Percentiles rank a stretch among this genome's conserved stretches.
Conservation (phyloP, 2,888 invertebrate genomes). For the Drosophila kanekoi region DNA sequence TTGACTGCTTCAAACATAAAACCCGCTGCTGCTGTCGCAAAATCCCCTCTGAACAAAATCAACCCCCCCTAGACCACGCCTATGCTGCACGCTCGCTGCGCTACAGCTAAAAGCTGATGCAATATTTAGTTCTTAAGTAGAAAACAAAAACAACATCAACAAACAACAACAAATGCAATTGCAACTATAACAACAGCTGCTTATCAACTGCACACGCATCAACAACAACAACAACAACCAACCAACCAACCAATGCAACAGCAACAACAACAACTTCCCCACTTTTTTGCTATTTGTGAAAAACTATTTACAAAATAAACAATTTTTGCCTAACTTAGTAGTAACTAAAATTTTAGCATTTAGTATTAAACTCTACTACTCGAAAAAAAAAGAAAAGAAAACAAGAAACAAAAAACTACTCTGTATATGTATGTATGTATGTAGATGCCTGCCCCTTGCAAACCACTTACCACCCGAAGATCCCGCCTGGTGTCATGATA, state of each 20-base stretch:
- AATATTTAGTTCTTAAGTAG: slow-evolving; percentile 37
- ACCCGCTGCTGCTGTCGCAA: slow-evolving; percentile 20
- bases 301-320: not conserved
- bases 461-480: slow-evolving; percentile 87
- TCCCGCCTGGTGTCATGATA: slow-evolving; percentile 88
- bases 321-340: slow-evolving; percentile 44
- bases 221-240: slow-evolving; percentile 37
- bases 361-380: slow-evolving; percentile 48
- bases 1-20: slow-evolving; percentile 4
- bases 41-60: not conserved
- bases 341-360: slow-evolving; percentile 48
- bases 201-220: slow-evolving; percentile 67
- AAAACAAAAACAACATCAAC: slow-evolving; percentile 38
- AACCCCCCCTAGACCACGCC: slow-evolving; percentile 36
- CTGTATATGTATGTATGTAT: slow-evolving; percentile 59
- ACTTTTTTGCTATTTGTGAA: slow-evolving; percentile 23
- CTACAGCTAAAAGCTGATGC: slow-evolving; percentile 40
- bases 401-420: slow-evolving; percentile 36
- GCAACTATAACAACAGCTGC: slow-evolving; percentile 60
- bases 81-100: slow-evolving; percentile 57
- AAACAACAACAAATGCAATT: slow-evolving; percentile 39
- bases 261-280: slow-evolving; percentile 14
- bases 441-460: slow-evolving; percentile 88
- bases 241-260: slow-evolving; percentile 20
- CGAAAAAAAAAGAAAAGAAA: slow-evolving; percentile 28